A percentile compares a stretch with the other conserved stretches of the same genome.
Evolutionary conservation across 2,888 invertebrate genomes (phyloP).

Genomic region (Parthenolecanium corni): DNA sequence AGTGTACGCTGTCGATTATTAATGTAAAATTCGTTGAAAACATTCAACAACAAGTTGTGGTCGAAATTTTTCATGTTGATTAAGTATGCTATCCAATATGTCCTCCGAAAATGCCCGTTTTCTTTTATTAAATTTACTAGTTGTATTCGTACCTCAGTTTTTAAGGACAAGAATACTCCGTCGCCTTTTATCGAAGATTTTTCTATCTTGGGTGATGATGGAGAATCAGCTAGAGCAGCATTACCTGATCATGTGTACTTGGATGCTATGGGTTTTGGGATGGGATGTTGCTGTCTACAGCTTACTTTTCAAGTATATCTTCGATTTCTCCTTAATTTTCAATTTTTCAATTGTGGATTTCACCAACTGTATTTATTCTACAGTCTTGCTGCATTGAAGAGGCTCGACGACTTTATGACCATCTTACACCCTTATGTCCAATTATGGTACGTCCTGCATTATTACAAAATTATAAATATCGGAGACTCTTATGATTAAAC

Average conservation of each 20-base stretch:
- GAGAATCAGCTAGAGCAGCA: conserved; percentile 51
- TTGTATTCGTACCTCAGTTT: conserved; percentile 50
- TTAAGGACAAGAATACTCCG: conserved; percentile 74
- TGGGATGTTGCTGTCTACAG: conserved; percentile 97
- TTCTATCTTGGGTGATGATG: conserved; percentile 49
- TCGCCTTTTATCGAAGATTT: conserved; percentile 61
- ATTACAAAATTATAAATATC: no score
- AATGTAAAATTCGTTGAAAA: no score
- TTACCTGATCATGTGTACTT: conserved; percentile 87
- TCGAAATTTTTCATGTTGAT: no score
- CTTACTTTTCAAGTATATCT: conserved; percentile 64
- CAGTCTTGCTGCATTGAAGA: conserved; percentile 94
- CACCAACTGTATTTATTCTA: background rate
- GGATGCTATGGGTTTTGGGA: conserved; percentile 99
- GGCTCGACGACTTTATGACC: conserved; percentile 91
- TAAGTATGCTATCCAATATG: no score
- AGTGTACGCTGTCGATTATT: no score
- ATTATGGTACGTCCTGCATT: conserved; percentile 58
- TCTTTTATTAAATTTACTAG: background rate
- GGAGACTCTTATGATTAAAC: no score
- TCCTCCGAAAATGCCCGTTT: background rate
- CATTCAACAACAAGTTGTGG: no score
- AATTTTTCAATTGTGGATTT: no score
- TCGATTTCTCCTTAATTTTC: background rate
- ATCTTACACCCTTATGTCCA: conserved; percentile 90